Percentiles rank a stretch among this genome's conserved stretches.
phyloP scores from a whole-genome alignment of 53 echinoderm and acorn worm species.

The Holothuria leucospilota region DNA sequence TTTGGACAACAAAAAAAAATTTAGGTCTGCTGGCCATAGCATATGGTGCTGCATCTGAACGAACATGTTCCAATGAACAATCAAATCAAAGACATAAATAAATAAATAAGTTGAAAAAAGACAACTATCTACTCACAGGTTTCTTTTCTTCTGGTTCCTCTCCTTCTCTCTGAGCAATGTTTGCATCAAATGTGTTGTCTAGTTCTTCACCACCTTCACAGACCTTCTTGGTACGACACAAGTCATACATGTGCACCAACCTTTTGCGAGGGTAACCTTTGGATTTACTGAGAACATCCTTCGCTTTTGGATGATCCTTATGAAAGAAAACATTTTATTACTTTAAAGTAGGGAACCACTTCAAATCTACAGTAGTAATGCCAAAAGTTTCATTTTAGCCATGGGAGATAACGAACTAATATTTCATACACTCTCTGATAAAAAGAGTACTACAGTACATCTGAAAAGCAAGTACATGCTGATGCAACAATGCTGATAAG shows the following conservation, averaged over 20 bases:
- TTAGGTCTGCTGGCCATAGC: no score
- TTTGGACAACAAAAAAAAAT: no score
- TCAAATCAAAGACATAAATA: no score
- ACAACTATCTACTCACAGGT: conserved; percentile 58
- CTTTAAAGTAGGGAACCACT: background rate
- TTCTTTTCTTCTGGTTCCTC: conserved; percentile 77
- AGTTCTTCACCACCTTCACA: conserved; percentile 98
- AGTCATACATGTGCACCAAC: conserved; percentile 82
- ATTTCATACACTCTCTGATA: no score
- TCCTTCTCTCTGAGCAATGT: conserved; percentile 85
- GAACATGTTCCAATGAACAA: no score
- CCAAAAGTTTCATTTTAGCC: background rate
- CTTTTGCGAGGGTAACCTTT: conserved; percentile 90
- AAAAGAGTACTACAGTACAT: no score
- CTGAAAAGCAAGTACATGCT: no score
- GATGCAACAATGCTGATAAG: no score
- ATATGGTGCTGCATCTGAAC: no score
- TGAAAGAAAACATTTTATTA: conserved; percentile 23
- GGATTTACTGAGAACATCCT: conserved; percentile 89
- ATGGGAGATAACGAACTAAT: no score
- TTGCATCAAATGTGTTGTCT: conserved; percentile 94
- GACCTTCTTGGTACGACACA: conserved; percentile 87
- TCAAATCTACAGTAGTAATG: background rate
- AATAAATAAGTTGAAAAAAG: no score
- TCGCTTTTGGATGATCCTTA: conserved; percentile 92